Evolutionary conservation across 2,797 vertebrate species (phyloP), one percentile per base, ranked within the genome.

Genomic region (Coranthus polyacanthus): DNA sequence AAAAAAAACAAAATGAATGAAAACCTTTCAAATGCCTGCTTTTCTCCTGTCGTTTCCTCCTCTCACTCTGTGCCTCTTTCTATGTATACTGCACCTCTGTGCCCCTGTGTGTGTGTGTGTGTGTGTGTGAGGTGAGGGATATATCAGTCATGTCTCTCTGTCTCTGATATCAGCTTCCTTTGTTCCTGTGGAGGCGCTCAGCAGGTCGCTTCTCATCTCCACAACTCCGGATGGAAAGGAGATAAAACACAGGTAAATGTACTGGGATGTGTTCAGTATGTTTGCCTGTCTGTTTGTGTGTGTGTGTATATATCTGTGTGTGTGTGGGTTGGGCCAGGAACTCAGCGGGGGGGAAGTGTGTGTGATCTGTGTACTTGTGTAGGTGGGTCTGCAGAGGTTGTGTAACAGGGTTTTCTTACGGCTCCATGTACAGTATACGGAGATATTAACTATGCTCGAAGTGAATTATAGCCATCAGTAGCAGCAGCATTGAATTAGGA

Each of bases 181-280:
- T 68, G 26, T 60, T 68, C 67, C 71, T 0, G 42, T 18, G 49
- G 58, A 50, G 71, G 9, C 39, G 29, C 79, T 52, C 78, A 57
- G 75, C 68, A 24, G 75, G 79, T 72, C 9, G 18, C 68, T 60
- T 72, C 59, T 65, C 63, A 68, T 78, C 68, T 61, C 32, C 42
- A 49, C 36, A 2, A 7, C 59, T 53, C 58, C 1, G 29, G 57
- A 55, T 57, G 57, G 18, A 54, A 20, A 15, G 11, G 29, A 63
- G 69, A 64, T 56, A 20, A 66, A 66, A 66, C 53, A 38, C 78
- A 84, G 78, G 74, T 81, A 47, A 63, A 68, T 65, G 56, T 49
- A 44, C 38, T 9, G 36, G 44, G 37, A 57, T 32, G 57, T 53
- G 32, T 36, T 59, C 26, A 20, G 43, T 42, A 2, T 49, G 43